Conservation (phyloP, 2,113 vertebrate genomes). For the Phaethornis superciliosus region DNA sequence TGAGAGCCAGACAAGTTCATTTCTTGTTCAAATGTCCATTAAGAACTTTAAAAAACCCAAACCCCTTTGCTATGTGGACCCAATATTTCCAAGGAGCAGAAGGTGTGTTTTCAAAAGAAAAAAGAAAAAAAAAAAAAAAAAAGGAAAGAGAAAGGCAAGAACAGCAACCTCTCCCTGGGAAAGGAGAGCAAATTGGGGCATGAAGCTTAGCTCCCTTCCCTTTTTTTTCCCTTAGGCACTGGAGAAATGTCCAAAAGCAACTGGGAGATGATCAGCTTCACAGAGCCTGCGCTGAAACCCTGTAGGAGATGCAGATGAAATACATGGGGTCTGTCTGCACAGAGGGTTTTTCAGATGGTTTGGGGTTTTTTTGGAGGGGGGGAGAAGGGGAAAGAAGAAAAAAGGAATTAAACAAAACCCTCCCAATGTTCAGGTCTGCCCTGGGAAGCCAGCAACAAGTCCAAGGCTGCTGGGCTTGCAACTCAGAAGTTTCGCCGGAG, state of each 20-base stretch:
- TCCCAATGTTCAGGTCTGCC: background rate
- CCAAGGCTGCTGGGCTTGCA: background rate
- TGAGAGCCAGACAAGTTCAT: background rate
- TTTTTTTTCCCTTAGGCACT: background rate
- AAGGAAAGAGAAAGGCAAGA: background rate
- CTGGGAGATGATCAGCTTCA: background rate
- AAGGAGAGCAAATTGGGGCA: background rate
- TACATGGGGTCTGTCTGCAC: background rate
- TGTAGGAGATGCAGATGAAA: accelerated
- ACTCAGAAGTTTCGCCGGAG: conserved; percentile 23
- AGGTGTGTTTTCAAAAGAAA: background rate
- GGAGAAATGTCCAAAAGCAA: background rate
- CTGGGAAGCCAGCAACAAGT: conserved; percentile 57
- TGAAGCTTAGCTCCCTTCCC: background rate
- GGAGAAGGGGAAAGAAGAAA: background rate
- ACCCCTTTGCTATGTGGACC: background rate
- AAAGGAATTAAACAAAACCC: background rate
- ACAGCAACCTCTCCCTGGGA: background rate
- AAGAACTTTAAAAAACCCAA: background rate
- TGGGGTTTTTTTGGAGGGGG: background rate
- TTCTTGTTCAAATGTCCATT: accelerated
- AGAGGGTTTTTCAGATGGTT: background rate
- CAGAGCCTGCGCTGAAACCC: background rate
- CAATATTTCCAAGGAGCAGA: background rate
- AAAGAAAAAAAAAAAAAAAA: background rate